Base-by-base conservation (phyloP, 2,888 invertebrate species). In the Agonopterix subpropinquella region DNA sequence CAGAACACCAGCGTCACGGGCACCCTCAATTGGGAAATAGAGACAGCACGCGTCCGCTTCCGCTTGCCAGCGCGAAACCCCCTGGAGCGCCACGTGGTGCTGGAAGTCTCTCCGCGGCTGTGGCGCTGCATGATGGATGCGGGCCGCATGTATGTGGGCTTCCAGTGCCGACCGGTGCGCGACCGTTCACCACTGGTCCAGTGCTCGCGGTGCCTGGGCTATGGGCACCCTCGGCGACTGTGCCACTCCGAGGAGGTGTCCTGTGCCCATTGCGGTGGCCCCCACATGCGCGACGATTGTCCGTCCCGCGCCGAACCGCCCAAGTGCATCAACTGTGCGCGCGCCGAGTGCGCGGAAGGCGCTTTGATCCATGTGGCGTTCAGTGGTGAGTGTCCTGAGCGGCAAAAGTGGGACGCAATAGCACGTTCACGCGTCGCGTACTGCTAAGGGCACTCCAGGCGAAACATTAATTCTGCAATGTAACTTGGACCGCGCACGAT, bases 171-270 rank as follows among this genome's bases (percentile, higher is more conserved):
- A 2, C 4, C 8, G 10, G 44, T 44, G 36, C 15, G 11, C 1
- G 44, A 44, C 10, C 35, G 11, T 8, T 44, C 44, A 43, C 43
- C 43, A 13, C 41, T 47, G 13, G n/a, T 50, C 8, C 46, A 44
- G 11, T 44, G 44, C 11, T 8, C 18, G n/a, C 9, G 11, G 5
- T 44, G 44, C 35, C 44, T 44, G n/a, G 44, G 44, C 4, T 44
- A 42, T 8, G 42, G 42, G 4, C 42, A 42, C 11, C 11, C 11
- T 2, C 11, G 42, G 39, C 39, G 39, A 39, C 10, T n/a, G 9
- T 39, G 39, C 39, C 39, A 8, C 10, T 9, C 9, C 9, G 39
- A 9, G 10, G 39, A 3, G 10, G 39, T 10, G 9, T 9, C n/a
- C 10, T 39, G 39, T n/a, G 39, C 39, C 10, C 39, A 39, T n/a